Conservation (phyloP, 2,797 vertebrate species). For the Malurus splendens region DNA sequence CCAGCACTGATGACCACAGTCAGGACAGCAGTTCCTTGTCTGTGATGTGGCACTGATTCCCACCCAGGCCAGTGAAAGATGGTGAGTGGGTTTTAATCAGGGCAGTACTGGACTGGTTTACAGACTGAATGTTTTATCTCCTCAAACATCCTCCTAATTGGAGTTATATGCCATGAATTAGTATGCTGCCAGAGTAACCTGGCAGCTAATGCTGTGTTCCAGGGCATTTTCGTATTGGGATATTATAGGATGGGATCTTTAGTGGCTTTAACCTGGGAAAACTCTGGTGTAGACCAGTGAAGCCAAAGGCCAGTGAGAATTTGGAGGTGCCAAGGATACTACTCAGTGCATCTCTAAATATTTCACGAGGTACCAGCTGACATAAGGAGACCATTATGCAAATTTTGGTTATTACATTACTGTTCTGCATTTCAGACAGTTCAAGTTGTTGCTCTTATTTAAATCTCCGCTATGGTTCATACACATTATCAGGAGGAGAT, state of each 20-base stretch:
- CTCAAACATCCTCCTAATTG: not conserved
- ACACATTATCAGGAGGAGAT: not conserved
- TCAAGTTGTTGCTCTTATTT: not conserved
- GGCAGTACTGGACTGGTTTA: not conserved
- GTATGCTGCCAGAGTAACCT: not conserved
- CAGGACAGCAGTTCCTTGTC: not conserved
- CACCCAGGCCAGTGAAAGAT: not conserved
- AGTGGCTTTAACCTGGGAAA: conserved; percentile 5
- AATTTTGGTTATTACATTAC: not conserved
- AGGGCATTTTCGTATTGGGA: not conserved
- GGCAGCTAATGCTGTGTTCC: not conserved
- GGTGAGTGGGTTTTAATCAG: not conserved
- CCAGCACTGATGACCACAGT: not conserved
- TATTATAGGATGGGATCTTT: not conserved
- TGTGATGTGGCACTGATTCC: not conserved
- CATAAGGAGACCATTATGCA: not conserved
- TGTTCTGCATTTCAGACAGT: not conserved
- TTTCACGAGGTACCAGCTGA: conserved; percentile 3
- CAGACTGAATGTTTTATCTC: not conserved
- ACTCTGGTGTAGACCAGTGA: not conserved
- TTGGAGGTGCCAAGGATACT: not conserved
- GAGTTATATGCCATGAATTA: not conserved
- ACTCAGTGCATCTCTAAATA: not conserved
- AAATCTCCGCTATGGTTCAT: not conserved
- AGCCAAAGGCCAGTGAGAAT: not conserved